phyloP scores from a whole-genome alignment of 2,888 invertebrate genomes.

The Leucozona laternaria region DNA sequence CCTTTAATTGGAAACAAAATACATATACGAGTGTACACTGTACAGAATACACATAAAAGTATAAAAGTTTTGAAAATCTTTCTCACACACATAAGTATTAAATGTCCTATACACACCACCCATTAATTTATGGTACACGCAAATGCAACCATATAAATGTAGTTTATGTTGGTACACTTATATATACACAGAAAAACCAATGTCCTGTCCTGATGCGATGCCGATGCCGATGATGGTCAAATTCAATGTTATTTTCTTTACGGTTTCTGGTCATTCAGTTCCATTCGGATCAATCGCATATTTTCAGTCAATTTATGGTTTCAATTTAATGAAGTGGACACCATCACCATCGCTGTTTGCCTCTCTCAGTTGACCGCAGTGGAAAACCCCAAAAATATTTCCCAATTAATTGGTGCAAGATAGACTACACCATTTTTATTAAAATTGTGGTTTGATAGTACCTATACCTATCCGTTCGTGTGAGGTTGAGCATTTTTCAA shows the following conservation, averaged over 20 bases:
- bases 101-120: neutral
- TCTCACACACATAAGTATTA: neutral
- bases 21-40: no score
- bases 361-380: constrained; percentile 33
- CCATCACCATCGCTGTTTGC: constrained; percentile 9
- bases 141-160: neutral
- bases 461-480: no score
- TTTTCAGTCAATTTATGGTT: constrained; percentile 73
- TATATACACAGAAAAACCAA: neutral
- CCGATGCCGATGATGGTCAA: neutral
- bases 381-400: constrained; percentile 68
- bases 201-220: neutral
- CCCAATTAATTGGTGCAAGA: constrained; percentile 65
- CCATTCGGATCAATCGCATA: constrained; percentile 64
- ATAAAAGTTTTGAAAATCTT: constrained; percentile 1
- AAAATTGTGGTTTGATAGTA: constrained; percentile 32
- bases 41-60: no score
- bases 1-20: neutral
- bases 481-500: neutral
- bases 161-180: no score
- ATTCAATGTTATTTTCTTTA: constrained; percentile 42
- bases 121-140: neutral
- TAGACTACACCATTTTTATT: constrained; percentile 45
- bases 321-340: constrained; percentile 67
- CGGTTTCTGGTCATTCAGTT: constrained; percentile 35